Evolutionary conservation across 64 coral and sea anemone species (phyloP).

Genomic region (Porites australiensis): DNA sequence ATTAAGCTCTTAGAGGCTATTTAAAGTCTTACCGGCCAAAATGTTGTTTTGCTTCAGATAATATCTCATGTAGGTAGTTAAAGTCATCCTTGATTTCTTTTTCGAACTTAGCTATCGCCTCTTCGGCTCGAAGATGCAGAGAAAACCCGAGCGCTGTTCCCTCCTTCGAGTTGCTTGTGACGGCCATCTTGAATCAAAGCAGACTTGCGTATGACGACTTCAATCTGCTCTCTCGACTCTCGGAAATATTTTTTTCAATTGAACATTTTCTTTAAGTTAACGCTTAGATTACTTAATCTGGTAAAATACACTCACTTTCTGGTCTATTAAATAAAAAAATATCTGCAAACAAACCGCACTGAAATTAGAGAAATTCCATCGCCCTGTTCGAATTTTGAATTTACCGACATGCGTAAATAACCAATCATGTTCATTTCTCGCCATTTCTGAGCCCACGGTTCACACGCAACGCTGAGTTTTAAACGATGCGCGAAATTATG

Average conservation of each 20-base stretch:
- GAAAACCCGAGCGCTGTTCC: constrained; percentile 66
- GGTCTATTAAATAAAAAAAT: background rate
- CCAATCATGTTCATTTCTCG: constrained; percentile 58
- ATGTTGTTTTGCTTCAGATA: constrained; percentile 72
- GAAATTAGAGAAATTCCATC: background rate
- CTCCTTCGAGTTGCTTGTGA: background rate
- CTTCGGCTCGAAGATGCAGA: constrained; percentile 67
- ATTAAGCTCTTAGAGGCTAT: too few species aligned
- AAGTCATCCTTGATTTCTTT: constrained; percentile 72
- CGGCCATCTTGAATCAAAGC: constrained; percentile 29
- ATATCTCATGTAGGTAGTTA: constrained; percentile 84
- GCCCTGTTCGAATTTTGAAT: constrained; percentile 33
- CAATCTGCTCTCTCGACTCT: background rate
- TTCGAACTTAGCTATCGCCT: constrained; percentile 63
- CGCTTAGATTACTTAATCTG: background rate
- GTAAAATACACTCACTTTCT: background rate
- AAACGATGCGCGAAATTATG: constrained; percentile 51
- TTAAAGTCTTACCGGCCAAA: constrained; percentile 71
- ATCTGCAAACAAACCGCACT: background rate
- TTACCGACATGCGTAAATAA: constrained; percentile 18
- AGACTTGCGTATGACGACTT: background rate
- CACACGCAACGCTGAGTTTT: background rate
- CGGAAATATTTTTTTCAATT: background rate
- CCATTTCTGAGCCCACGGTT: background rate
- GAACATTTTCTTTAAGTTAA: background rate